phyloP scores from a whole-genome alignment of 2,113 vertebrate genomes.

The Phoenicopterus ruber region DNA sequence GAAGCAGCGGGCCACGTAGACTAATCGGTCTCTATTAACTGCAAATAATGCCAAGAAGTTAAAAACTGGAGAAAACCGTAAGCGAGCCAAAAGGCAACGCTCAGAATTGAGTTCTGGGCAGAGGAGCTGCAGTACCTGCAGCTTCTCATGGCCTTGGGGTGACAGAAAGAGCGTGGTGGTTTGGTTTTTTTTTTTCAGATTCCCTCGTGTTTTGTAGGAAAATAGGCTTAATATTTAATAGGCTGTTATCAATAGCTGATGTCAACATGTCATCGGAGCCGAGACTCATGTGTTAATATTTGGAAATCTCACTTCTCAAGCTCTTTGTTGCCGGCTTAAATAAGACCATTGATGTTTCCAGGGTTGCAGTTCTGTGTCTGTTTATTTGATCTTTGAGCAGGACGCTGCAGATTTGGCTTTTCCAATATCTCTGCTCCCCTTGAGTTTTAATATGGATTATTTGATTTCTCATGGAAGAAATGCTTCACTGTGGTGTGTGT shows the following conservation, averaged over 20 bases:
- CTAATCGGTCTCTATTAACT: not conserved
- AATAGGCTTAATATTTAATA: not conserved
- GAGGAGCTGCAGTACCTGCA: not conserved
- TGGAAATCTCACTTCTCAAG: not conserved
- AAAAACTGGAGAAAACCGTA: not conserved
- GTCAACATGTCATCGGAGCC: not conserved
- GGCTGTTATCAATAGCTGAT: not conserved
- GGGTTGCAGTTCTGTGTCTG: rapidly evolving
- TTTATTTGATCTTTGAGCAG: not conserved
- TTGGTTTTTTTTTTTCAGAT: not conserved
- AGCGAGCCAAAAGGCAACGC: rapidly evolving
- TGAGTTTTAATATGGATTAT: not conserved
- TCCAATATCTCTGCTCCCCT: not conserved
- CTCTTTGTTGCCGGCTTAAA: not conserved
- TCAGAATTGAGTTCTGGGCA: not conserved
- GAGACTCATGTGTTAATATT: not conserved
- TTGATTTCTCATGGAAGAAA: not conserved
- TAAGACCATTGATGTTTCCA: not conserved
- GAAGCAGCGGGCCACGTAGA: rapidly evolving
- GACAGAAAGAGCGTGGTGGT: not conserved
- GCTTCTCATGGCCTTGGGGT: not conserved
- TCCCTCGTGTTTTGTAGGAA: not conserved
- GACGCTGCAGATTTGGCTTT: not conserved
- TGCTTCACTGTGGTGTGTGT: not conserved
- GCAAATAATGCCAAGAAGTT: not conserved